Conservation (phyloP, 2,113 vertebrate species). For the Hirundichthys speculiger region DNA sequence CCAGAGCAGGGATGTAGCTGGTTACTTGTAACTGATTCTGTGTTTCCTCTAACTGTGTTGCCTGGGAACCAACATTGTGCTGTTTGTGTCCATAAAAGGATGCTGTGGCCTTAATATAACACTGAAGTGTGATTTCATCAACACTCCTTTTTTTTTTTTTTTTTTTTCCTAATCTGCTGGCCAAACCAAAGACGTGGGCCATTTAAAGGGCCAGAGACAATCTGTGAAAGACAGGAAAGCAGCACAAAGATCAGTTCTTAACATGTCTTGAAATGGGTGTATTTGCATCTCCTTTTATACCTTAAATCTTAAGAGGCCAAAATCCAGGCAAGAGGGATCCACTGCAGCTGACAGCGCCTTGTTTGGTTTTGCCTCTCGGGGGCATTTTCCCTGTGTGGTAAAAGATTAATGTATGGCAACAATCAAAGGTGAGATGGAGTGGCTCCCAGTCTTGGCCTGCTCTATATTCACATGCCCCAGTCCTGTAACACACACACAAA, state of each 20-base stretch:
- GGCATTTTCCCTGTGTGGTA: background rate
- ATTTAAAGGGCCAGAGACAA: slow-evolving; percentile 3
- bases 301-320: background rate
- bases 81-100: slow-evolving; percentile 29
- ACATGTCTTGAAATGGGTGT: too few relatives aligned
- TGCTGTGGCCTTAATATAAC: slow-evolving; percentile 13
- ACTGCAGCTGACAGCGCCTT: slow-evolving; percentile 2
- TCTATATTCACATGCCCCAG: slow-evolving; percentile 62
- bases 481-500: slow-evolving; percentile 49
- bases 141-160: slow-evolving; percentile 11
- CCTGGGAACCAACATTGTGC: slow-evolving; percentile 43
- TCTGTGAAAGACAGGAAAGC: background rate
- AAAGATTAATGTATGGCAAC: slow-evolving; percentile 45
- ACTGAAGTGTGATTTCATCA: slow-evolving; percentile 30
- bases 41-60: slow-evolving; percentile 14
- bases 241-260: too few relatives aligned
- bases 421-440: slow-evolving; percentile 52
- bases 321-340: background rate
- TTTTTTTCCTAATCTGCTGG: slow-evolving; percentile 8
- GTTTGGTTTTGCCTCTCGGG: background rate
- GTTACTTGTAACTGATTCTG: slow-evolving; percentile 7
- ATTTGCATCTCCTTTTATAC: background rate
- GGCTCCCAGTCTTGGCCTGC: slow-evolving; percentile 42
- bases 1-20: slow-evolving; percentile 30
- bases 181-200: background rate